Evolutionary conservation across 2,113 vertebrate genomes (phyloP), one percentile per base, ranked within the genome.

Genomic region (Heterotilapia buettikoferi): DNA sequence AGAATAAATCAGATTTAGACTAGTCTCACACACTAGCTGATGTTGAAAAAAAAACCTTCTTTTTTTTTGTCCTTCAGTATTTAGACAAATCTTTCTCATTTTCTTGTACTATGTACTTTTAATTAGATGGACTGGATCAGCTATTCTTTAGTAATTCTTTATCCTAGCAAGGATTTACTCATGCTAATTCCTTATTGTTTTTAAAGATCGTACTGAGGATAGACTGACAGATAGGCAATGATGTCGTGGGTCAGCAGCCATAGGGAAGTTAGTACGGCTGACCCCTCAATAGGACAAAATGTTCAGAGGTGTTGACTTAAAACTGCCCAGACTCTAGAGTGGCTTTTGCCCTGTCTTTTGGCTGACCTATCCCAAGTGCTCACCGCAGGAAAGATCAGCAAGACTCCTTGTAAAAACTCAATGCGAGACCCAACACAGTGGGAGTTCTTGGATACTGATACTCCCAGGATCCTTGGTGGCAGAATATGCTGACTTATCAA

Each of bases 401-500:
- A 59, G 86, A 87, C 53, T 84, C 82, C 85, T 89, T 2, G 4
- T 87, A 85, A 90, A 13, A 85, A 54, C n/a, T 80, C 13, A 26
- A 43, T 76, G 50, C 9, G 2, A 86, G 90, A 86, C 80, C 68
- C 21, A 57, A 31, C 91, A 61, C 89, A 86, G 89, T 82, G 63
- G 88, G 92, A 79, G 91, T 84, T 87, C 87, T 88, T 80, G 18
- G 40, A 93, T 89, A 85, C 68, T 19, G 86, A 93, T 89, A 87
- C 90, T 90, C 84, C 82, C 73, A 84, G 92, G 90, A 88, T 90
- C 81, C 54, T 90, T 83, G 12, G 91, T 83, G 85, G 85, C 83
- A 83, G 87, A 92, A 92, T 86, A 89, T 89, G 82, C 90, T 91
- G 90, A 93, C 84, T 91, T 93, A 90, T 95, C 95, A 94, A 90